phyloP scores from a whole-genome alignment of 1,140 invertebrate species.

The Theocolax elegans region DNA sequence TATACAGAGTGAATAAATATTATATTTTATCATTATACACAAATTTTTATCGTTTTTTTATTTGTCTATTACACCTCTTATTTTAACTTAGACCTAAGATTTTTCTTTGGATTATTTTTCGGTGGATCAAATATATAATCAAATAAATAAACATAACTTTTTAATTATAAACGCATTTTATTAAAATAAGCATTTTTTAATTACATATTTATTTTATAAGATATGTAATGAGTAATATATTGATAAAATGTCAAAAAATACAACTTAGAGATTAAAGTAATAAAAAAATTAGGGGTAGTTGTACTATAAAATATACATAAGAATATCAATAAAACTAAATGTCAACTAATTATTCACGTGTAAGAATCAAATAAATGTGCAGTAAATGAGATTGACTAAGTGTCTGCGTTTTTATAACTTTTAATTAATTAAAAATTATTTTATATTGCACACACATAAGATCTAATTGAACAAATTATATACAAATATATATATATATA shows the following conservation, averaged over 20 bases:
- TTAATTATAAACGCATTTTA: conserved; percentile 12
- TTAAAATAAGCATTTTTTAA: conserved; percentile 32
- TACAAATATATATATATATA: no score
- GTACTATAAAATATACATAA: conserved; percentile 3
- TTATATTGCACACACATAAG: conserved; percentile 10
- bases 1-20: conserved; percentile 32
- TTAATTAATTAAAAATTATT: background rate
- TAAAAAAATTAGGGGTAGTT: conserved; percentile 2
- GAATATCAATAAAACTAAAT: background rate
- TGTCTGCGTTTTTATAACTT: background rate
- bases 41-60: background rate
- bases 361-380: conserved; percentile 2
- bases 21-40: conserved; percentile 23
- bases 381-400: background rate
- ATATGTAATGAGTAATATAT: conserved; percentile 18
- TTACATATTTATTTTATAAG: conserved; percentile 20
- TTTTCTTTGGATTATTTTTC: no score
- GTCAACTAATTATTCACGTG: no score
- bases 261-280: no score
- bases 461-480: conserved; percentile 18
- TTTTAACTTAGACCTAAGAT: no score
- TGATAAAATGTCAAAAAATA: background rate
- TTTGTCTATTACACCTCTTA: no score
- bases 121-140: background rate
- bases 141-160: background rate